Conservation (phyloP, 2,888 invertebrate species). For the Harpalus rubripes region DNA sequence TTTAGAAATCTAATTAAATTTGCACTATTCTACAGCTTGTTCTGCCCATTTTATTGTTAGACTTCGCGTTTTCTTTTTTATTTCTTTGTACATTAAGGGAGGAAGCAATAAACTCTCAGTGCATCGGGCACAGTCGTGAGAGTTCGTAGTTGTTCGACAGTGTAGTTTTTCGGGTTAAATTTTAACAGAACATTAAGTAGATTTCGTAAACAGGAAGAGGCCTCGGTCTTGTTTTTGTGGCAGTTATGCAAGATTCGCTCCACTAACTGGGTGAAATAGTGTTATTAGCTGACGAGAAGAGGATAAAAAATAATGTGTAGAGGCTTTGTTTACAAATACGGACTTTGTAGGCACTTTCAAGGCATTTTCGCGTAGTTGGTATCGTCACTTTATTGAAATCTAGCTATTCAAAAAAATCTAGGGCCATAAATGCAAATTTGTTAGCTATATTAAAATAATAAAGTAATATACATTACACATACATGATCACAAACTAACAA, state of each 20-base stretch:
- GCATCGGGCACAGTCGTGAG: neutral
- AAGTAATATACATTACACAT: too few relatives aligned
- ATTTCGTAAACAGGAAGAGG: slow-evolving; percentile 58
- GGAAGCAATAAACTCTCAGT: slow-evolving; percentile 38
- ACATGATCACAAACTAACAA: too few relatives aligned
- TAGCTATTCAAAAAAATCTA: too few relatives aligned
- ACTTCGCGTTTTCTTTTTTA: slow-evolving; percentile 28
- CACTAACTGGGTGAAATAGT: slow-evolving; percentile 51
- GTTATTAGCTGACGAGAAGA: slow-evolving; percentile 32
- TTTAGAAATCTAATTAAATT: slow-evolving; percentile 45
- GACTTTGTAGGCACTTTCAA: neutral
- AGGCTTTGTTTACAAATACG: neutral
- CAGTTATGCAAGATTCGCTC: slow-evolving; percentile 37
- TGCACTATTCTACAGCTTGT: slow-evolving; percentile 49
- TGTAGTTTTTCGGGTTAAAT: slow-evolving; percentile 37
- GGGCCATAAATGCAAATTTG: too few relatives aligned
- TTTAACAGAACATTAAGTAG: slow-evolving; percentile 56
- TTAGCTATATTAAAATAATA: too few relatives aligned
- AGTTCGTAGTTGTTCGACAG: neutral
- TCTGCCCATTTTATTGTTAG: slow-evolving; percentile 45
- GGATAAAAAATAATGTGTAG: slow-evolving; percentile 45
- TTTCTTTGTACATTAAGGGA: slow-evolving; percentile 35
- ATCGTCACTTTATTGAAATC: too few relatives aligned
- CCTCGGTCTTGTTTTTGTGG: slow-evolving; percentile 34
- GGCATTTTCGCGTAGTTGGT: too few relatives aligned